Base-by-base conservation (phyloP, 2,113 vertebrate genomes). In the Chauna torquata region DNA sequence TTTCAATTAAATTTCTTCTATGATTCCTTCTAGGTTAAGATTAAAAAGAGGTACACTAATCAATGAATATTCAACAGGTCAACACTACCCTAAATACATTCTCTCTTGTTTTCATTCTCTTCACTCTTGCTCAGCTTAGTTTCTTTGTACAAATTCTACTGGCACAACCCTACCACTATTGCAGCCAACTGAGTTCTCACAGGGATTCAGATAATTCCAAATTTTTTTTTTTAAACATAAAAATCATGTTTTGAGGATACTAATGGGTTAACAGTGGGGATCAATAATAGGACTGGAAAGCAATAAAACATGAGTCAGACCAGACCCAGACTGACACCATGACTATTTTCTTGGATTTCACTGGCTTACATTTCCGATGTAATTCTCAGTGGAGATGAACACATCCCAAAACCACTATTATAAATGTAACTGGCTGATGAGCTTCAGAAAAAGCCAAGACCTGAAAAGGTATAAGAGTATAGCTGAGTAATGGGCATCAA, bases 401-500 rank as follows among this genome's bases (percentile, higher is more conserved):
- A 64, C 18, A 68, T 24, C 24, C 65, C 62, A 19, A 82, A 58
- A 28, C 10, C 28, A 64, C 36, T 59, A 36, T 28, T 70, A 49
- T 36, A 59, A 76, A 50, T 50, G 18, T 50, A 40, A 54, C 49
- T 80, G 61, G 42, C 17, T 57, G 58, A 69, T 8, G 68, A 65
- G 47, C 34, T 62, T 54, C 23, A 7, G 8, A 24, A 82, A 80
- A 34, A 75, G 28, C 9, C 42, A 44, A 61, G 45, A 34, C 40
- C 55, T 85, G 69, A 82, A 71, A 69, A 85, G n/a, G 8, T 16
- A 0, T 78, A 78, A 59, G 30, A 66, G 55, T 61, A 75, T 8
- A 5, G 1, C 9, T 3, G 4, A 79, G n/a, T 76, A 61, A 59
- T 0, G 0, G 17, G 13, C 27, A 54, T 68, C 42, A 66, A 23